phyloP scores from a whole-genome alignment of 1,140 invertebrate species.

The Bombus balteatus region DNA sequence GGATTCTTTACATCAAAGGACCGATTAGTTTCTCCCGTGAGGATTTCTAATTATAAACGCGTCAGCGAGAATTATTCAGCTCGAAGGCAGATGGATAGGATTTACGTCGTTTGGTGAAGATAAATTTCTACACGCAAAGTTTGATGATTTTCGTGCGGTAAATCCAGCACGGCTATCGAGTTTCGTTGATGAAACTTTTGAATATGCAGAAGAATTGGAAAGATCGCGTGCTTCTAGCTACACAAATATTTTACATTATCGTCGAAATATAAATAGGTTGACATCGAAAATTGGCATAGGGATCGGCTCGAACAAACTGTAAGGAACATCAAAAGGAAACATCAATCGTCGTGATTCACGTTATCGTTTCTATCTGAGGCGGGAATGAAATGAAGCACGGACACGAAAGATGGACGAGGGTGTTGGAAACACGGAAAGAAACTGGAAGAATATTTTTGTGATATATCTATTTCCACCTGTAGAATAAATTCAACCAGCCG shows the following conservation, averaged over 20 bases:
- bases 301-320: not conserved
- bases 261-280: not conserved
- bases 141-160: not conserved
- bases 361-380: conserved; percentile 9
- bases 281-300: not conserved
- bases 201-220: not conserved
- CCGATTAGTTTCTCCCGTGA: not conserved
- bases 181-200: not conserved
- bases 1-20: not conserved
- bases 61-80: not conserved
- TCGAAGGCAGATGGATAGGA: not conserved
- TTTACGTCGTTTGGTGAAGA: not conserved
- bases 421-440: not conserved
- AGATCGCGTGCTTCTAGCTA: not conserved
- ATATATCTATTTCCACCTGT: conserved; percentile 63
- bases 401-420: conserved; percentile 18
- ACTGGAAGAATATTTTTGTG: conserved; percentile 8
- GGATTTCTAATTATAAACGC: too few relatives aligned
- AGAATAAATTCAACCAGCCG: conserved; percentile 49
- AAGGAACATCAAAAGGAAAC: not conserved
- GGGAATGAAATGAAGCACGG: not conserved
- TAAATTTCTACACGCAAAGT: not conserved
- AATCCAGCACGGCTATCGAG: not conserved
- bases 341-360: conserved; percentile 9
- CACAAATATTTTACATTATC: too few relatives aligned